Evolutionary conservation across 2,888 invertebrate genomes (phyloP).

Genomic region (Lepidocyrtoides sp.): DNA sequence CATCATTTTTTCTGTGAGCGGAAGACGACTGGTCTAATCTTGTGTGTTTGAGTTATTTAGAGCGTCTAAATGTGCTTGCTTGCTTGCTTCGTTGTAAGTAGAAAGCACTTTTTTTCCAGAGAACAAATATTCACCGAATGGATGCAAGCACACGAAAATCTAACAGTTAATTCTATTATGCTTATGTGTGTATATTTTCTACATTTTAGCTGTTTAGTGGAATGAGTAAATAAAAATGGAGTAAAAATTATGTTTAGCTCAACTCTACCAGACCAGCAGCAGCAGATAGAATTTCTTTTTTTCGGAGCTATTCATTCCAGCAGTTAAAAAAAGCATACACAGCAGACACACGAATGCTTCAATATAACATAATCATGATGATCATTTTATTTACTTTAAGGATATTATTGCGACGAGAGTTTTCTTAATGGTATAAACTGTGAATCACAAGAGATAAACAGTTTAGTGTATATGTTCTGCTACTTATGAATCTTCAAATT

Average conservation of each 20-base stretch:
- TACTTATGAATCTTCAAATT: background rate
- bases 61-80: constrained; percentile 65
- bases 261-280: constrained; percentile 25
- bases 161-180: background rate
- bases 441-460: constrained; percentile 17
- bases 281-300: constrained; percentile 34
- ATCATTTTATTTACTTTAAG: constrained; percentile 57
- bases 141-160: background rate
- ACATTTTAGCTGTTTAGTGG: constrained; percentile 4
- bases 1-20: constrained; percentile 66
- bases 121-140: background rate
- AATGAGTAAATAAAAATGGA: constrained; percentile 61
- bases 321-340: background rate
- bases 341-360: background rate
- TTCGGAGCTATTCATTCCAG: constrained; percentile 33
- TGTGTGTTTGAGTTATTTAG: constrained; percentile 74
- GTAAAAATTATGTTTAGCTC: constrained; percentile 31
- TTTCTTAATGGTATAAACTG: constrained; percentile 20
- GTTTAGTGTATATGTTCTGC: background rate
- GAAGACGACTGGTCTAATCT: constrained; percentile 73
- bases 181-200: background rate
- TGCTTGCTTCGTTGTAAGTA: too few species aligned
- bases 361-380: background rate
- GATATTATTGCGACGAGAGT: constrained; percentile 20
- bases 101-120: constrained; percentile 50